Base-by-base conservation (phyloP, 2,888 invertebrate species). In the Psylliodes chrysocephalus region DNA sequence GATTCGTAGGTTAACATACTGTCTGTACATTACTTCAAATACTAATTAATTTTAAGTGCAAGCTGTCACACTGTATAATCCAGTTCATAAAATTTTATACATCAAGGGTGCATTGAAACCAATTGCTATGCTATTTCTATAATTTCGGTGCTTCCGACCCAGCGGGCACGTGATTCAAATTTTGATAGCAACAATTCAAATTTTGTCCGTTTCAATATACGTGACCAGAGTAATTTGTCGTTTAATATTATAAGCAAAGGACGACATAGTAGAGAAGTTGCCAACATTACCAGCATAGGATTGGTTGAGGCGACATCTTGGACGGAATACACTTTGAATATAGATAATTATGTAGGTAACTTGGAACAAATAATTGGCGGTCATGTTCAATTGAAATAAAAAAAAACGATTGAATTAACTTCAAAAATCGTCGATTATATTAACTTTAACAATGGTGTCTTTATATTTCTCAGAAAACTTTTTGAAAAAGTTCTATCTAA, bases 141-240 rank as follows among this genome's bases (percentile, higher is more conserved):
- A 68, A 67, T 71, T 69, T 62, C 63, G 54, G 55, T 60, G 67
- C 70, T 60, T 64, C 42, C 56, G 42, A 44, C 49, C 25, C n/a
- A 47, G 65, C 66, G 47, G 52, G 65, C 66, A 51, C 65, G 68
- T 64, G 66, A 71, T 70, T 66, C 66, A 69, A 66, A 69, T 69
- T 73, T 66, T 70, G 64, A 66, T 56, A 64, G 59, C 38, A 55
- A 68, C 68, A 71, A 72, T 71, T 69, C 64, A 63, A 71, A 70
- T 67, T 67, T 63, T 67, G 70, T 68, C 68, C 68, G 63, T 64
- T 72, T 22, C 51, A 64, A 53, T 30, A 30, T 63, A 70, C 72
- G 72, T 72, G 72, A 69, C 65, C 56, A 40, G 60, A 53, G 60
- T 64, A 61, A 69, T 54, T 66, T 52, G 38, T 17, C 30, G 40